Conservation (phyloP, 1,140 invertebrate genomes). For the Andrena cerasifolii region DNA sequence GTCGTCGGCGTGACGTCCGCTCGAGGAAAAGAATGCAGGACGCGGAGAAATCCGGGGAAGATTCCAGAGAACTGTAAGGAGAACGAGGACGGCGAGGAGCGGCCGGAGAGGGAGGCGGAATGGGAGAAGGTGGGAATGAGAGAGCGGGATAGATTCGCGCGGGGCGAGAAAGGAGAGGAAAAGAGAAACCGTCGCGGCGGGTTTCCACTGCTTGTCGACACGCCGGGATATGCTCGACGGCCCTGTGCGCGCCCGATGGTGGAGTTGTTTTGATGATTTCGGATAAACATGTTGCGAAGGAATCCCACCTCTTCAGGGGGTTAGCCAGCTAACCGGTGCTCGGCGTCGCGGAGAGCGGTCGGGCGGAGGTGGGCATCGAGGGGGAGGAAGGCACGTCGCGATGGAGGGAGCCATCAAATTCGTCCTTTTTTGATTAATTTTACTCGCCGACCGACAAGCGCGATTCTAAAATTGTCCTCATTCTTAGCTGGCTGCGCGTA, state of each 20-base stretch:
- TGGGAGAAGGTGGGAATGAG: background rate
- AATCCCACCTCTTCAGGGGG: conserved; percentile 37
- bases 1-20: background rate
- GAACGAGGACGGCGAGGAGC: conserved; percentile 8
- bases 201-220: conserved; percentile 14
- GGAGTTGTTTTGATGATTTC: conserved; percentile 58
- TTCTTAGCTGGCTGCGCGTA: conserved; percentile 65
- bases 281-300: conserved; percentile 55
- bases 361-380: background rate
- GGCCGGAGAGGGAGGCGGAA: background rate
- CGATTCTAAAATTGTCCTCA: conserved; percentile 68
- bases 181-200: conserved; percentile 17
- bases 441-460: conserved; percentile 65
- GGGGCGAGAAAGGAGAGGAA: background rate
- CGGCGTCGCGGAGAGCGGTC: conserved; percentile 11
- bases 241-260: background rate
- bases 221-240: background rate
- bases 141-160: too few relatives aligned
- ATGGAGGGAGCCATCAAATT: conserved; percentile 47
- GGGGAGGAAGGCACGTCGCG: conserved; percentile 29
- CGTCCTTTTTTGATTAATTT: conserved; percentile 70
- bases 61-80: conserved; percentile 28
- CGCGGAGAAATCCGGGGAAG: conserved; percentile 25
- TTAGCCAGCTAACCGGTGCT: conserved; percentile 17
- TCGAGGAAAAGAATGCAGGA: conserved; percentile 4